phyloP scores from a whole-genome alignment of 2,888 invertebrate genomes.

The Craniophora ligustri region DNA sequence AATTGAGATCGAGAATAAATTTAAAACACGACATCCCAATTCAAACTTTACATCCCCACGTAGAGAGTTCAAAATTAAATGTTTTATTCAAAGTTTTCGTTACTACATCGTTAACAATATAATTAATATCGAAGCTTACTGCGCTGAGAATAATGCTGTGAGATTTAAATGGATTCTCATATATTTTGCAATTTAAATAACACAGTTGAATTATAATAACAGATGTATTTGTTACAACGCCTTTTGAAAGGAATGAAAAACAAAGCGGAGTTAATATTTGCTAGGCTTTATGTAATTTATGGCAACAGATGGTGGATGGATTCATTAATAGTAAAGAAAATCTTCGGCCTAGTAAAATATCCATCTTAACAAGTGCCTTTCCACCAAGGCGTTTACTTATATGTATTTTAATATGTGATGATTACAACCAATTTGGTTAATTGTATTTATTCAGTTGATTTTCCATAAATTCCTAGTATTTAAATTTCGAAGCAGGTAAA shows the following conservation, averaged over 20 bases:
- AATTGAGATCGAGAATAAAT: slow-evolving; percentile 72
- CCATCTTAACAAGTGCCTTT: no score
- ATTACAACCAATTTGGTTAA: no score
- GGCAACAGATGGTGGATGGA: no score
- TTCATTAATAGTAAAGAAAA: no score
- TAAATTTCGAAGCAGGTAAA: no score
- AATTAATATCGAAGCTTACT: slow-evolving; percentile 43
- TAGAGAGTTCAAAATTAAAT: slow-evolving; percentile 1
- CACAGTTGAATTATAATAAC: slow-evolving; percentile 33
- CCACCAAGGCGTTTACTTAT: no score
- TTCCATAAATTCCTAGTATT: no score
- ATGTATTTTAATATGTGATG: no score
- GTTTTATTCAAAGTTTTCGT: slow-evolving; percentile 8
- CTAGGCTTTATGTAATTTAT: slow-evolving; percentile 8
- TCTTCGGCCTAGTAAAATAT: no score
- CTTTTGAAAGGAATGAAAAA: slow-evolving; percentile 11
- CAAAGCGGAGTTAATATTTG: slow-evolving; percentile 19
- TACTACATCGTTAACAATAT: slow-evolving; percentile 50
- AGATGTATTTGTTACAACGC: slow-evolving; percentile 27
- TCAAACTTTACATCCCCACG: not conserved
- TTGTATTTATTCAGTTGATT: no score
- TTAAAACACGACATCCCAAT: not conserved
- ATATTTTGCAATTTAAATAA: slow-evolving; percentile 39
- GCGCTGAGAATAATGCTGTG: slow-evolving; percentile 36
- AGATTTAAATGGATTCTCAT: slow-evolving; percentile 37